A percentile compares a stretch with the other conserved stretches of the same genome.
Conservation (phyloP, 2,888 invertebrate genomes). For the Cetonia aurata region DNA sequence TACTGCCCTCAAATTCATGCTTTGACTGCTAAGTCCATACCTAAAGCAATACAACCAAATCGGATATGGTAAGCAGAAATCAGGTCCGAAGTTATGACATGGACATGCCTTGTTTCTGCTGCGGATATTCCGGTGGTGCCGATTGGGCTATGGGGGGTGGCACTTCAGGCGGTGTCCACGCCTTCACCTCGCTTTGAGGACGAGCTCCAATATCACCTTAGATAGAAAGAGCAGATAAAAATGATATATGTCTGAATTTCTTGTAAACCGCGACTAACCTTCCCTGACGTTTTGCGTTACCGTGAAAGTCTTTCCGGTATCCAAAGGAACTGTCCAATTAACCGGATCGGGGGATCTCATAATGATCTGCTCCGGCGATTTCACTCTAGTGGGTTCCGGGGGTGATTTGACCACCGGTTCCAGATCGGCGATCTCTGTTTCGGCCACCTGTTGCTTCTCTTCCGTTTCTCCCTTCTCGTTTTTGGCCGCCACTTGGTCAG, state of each 20-base stretch:
- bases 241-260: conserved; percentile 6
- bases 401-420: conserved; percentile 91
- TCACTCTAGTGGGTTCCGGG: conserved; percentile 92
- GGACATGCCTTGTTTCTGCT: conserved; percentile 69
- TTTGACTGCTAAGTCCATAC: conserved; percentile 65
- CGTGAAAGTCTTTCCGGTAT: conserved; percentile 93
- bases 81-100: conserved; percentile 63
- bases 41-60: conserved; percentile 66
- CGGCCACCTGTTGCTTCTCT: conserved; percentile 60
- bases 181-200: conserved; percentile 90
- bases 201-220: conserved; percentile 83
- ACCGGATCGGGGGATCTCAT: conserved; percentile 95
- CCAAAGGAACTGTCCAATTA: conserved; percentile 94
- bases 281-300: conserved; percentile 92
- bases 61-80: conserved; percentile 65
- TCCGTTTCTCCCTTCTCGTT: conserved; percentile 50
- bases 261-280: conserved; percentile 66
- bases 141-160: conserved; percentile 76
- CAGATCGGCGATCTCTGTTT: conserved; percentile 64
- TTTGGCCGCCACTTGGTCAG: conserved; percentile 45
- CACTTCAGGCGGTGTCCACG: conserved; percentile 76
- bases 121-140: conserved; percentile 75
- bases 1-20: conserved; percentile 62
- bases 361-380: conserved; percentile 92
- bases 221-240: conserved; percentile 49